These are phyloP conservation scores for Drosophila repleta DNA, from an alignment of 1,140 invertebrate genomes.

Conservation along the genomic window DNA sequence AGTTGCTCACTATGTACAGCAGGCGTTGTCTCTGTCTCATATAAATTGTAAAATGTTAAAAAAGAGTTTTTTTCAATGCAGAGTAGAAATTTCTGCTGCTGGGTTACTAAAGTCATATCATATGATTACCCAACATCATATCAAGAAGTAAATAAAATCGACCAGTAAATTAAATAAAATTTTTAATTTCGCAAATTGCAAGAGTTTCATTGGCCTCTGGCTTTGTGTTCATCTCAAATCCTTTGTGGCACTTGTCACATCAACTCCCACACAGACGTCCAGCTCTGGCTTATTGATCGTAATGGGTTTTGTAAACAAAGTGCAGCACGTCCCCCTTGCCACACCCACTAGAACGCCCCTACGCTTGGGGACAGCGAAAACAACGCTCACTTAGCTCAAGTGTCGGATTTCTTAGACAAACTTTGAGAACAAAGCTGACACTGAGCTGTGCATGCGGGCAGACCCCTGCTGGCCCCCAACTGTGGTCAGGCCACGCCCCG, in stretches of 20 bases:
- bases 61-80: too few species aligned
- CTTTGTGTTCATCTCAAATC: background rate
- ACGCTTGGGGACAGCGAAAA: slow-evolving; percentile 9
- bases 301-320: slow-evolving; percentile 35
- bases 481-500: slow-evolving; percentile 15
- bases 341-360: background rate
- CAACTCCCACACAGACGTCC: slow-evolving; percentile 3
- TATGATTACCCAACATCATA: too few species aligned
- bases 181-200: background rate
- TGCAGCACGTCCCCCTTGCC: background rate
- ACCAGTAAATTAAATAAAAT: too few species aligned
- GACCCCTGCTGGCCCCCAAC: background rate
- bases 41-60: too few species aligned
- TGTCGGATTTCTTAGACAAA: slow-evolving; percentile 71
- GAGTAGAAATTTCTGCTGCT: too few species aligned
- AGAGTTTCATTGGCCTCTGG: too few species aligned
- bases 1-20: too few species aligned
- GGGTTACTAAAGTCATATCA: too few species aligned
- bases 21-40: too few species aligned
- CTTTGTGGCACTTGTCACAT: slow-evolving; percentile 10
- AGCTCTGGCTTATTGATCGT: slow-evolving; percentile 24
- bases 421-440: slow-evolving; percentile 68
- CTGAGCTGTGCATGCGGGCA: slow-evolving; percentile 19
- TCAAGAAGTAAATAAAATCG: too few species aligned
- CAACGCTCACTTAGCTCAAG: slow-evolving; percentile 51